A percentile compares a stretch with the other conserved stretches of the same genome.
Conservation (phyloP, 2,113 vertebrate genomes). For the Kobus ellipsiprymnus region DNA sequence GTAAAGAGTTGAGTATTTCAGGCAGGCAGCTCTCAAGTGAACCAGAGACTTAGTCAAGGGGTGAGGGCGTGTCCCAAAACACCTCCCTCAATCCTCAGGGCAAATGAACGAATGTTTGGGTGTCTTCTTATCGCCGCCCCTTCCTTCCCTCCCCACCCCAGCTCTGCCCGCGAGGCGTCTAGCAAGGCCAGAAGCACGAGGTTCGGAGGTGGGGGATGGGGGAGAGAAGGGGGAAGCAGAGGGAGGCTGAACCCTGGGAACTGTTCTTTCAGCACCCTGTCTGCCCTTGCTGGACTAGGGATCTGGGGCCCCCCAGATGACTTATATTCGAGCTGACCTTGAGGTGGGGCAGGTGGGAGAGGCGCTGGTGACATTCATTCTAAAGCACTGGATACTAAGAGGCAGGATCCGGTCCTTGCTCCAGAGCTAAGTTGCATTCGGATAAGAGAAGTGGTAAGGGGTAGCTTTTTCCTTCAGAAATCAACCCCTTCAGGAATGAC, state of each 20-base stretch:
- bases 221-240: background rate
- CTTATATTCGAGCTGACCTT: background rate
- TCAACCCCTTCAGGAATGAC: background rate
- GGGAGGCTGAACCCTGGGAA: background rate
- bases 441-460: background rate
- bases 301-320: background rate
- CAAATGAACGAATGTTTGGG: background rate
- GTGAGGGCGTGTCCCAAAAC: background rate
- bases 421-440: background rate
- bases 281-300: background rate
- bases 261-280: background rate
- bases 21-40: background rate
- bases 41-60: background rate
- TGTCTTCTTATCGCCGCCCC: fast-evolving
- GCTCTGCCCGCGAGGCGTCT: background rate
- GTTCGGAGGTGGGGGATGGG: background rate
- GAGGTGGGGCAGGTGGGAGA: background rate
- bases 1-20: background rate
- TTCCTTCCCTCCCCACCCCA: too few species aligned
- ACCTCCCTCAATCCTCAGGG: background rate
- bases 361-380: background rate
- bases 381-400: background rate
- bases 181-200: fast-evolving
- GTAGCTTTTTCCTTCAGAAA: background rate
- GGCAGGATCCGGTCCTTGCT: background rate